Percentiles rank a stretch among this genome's conserved stretches.
These are phyloP conservation scores for Mixornis gularis DNA, from an alignment of 2,113 vertebrate genomes.

Conservation along the genomic window DNA sequence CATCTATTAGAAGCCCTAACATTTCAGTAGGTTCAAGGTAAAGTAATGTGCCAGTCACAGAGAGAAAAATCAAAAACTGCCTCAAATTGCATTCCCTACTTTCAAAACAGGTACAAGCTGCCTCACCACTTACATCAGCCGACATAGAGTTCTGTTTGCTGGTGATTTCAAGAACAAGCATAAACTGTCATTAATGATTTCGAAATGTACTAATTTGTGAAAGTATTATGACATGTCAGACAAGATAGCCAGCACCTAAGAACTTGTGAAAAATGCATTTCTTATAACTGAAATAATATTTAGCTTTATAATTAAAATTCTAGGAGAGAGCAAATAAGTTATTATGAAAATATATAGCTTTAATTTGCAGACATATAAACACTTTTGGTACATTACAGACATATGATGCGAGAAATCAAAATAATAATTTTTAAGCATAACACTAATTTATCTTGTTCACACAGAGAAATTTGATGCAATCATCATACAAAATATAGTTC, in stretches of 20 bases:
- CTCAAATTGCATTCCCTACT: not conserved
- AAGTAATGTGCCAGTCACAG: not conserved
- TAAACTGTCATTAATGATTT: not conserved
- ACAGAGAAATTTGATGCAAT: constrained; percentile 55
- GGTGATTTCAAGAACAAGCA: not conserved
- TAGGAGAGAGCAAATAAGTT: constrained; percentile 50
- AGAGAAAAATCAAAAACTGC: not conserved
- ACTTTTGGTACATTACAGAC: constrained; percentile 78
- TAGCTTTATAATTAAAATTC: constrained; percentile 33
- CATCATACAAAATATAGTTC: constrained; percentile 61
- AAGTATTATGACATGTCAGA: not conserved
- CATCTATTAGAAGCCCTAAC: not conserved
- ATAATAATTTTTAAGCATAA: constrained; percentile 64
- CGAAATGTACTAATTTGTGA: not conserved
- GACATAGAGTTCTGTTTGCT: not conserved
- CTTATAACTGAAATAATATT: not conserved
- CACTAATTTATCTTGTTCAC: constrained; percentile 64
- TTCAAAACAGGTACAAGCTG: not conserved
- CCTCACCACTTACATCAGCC: not conserved
- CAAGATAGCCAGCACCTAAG: not conserved
- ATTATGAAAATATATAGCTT: constrained; percentile 83
- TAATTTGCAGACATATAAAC: constrained; percentile 84
- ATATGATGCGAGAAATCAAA: constrained; percentile 66
- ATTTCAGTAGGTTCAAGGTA: not conserved
- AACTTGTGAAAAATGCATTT: not conserved